phyloP scores from a whole-genome alignment of 1,140 invertebrate species.

The Neelides sp. region DNA sequence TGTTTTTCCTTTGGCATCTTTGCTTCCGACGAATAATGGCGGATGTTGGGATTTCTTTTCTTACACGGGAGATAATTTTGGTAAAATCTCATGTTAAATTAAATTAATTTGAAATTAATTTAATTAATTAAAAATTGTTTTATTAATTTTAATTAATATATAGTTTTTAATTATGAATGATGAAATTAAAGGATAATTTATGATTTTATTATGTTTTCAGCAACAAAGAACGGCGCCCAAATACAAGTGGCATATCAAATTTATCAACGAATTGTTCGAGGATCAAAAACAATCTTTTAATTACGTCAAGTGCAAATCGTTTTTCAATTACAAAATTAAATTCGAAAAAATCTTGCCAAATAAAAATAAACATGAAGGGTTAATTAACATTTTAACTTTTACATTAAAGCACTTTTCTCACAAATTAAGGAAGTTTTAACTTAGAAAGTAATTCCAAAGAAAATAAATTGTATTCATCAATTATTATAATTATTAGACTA shows the following conservation, averaged over 20 bases:
- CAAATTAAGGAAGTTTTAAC: too few relatives aligned
- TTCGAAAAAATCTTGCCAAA: too few relatives aligned
- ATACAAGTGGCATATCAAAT: conserved; percentile 15
- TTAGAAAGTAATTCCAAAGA: too few relatives aligned
- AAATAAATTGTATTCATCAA: too few relatives aligned
- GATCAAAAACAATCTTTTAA: too few relatives aligned
- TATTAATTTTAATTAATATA: not conserved
- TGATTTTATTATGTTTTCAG: conserved; percentile 19
- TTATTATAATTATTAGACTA: too few relatives aligned
- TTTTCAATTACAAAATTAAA: too few relatives aligned
- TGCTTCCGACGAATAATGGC: conserved; percentile 12
- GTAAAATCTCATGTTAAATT: conserved; percentile 9
- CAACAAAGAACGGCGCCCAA: conserved; percentile 20
- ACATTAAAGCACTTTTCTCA: too few relatives aligned
- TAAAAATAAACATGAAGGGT: too few relatives aligned
- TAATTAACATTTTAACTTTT: too few relatives aligned
- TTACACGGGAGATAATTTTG: conserved; percentile 16
- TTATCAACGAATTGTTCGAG: conserved; percentile 12
- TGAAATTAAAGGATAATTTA: not conserved
- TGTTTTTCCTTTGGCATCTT: conserved; percentile 20
- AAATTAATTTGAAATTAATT: not conserved
- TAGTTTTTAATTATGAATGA: not conserved
- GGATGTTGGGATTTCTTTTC: conserved; percentile 28
- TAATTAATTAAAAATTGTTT: too few relatives aligned
- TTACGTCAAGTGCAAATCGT: too few relatives aligned